Conservation (phyloP, 2,113 vertebrate genomes). For the Athene cunicularia region DNA sequence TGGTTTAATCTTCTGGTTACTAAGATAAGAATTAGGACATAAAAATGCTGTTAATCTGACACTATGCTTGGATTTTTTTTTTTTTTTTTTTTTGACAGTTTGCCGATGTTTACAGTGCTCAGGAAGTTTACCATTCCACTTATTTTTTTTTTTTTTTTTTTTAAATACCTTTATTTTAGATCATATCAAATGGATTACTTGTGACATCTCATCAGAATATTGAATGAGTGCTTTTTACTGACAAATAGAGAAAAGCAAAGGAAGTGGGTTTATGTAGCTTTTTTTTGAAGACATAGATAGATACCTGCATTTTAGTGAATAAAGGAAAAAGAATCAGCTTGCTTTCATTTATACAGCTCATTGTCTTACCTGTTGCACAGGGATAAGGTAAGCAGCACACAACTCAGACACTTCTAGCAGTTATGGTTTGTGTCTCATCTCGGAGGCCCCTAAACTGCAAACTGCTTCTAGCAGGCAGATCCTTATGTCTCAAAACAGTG, state of each 20-base stretch:
- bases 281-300: not conserved
- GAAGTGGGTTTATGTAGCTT: not conserved
- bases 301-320: not conserved
- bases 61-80: not conserved
- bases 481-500: not conserved
- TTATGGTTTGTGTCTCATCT: not conserved
- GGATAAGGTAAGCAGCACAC: not conserved
- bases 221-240: not conserved
- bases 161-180: not conserved
- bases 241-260: not conserved
- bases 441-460: not conserved
- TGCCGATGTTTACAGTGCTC: conserved; percentile 95
- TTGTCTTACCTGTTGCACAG: not conserved
- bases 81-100: conserved; percentile 77
- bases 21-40: conserved; percentile 11
- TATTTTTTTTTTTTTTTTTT: conserved; percentile 41
- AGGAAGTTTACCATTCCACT: conserved; percentile 93
- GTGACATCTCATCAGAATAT: not conserved
- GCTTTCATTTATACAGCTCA: not conserved
- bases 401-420: not conserved
- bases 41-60: not conserved
- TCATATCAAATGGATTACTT: not conserved
- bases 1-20: not conserved
- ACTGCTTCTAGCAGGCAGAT: not conserved
- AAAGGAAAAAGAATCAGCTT: not conserved